Evolutionary conservation across 2,888 invertebrate species (phyloP).

Genomic region (Caenorhabditis panamensis): DNA sequence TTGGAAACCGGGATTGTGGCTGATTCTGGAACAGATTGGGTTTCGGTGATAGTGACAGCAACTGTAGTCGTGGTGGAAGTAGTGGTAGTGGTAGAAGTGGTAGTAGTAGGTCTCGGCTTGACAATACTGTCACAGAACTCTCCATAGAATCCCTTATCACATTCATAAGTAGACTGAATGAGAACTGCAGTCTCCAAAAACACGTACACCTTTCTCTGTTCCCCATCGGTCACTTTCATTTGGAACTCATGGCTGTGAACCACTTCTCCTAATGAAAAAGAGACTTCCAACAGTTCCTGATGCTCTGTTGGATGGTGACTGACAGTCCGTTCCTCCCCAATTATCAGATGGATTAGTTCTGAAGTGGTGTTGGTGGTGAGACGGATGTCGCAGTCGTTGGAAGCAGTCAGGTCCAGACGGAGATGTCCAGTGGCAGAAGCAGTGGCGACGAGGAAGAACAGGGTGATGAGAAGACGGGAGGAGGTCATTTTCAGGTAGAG

Average conservation of each 20-base stretch:
- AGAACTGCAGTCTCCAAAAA: not conserved
- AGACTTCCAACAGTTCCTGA: not conserved
- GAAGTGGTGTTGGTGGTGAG: slow-evolving; percentile 6
- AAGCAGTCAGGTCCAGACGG: slow-evolving; percentile 6
- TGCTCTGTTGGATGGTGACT: not conserved
- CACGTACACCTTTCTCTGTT: not conserved
- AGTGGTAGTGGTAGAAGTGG: not conserved
- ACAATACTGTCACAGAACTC: not conserved
- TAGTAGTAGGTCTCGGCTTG: not conserved
- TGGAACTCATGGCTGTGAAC: not conserved
- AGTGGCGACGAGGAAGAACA: not conserved
- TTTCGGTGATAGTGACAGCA: not conserved
- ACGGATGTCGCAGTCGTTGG: slow-evolving; percentile 12
- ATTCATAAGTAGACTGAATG: not conserved
- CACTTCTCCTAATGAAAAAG: not conserved
- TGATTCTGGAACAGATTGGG: not conserved
- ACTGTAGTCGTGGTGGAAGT: not conserved
- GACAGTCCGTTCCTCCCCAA: not conserved
- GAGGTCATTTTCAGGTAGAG: not conserved
- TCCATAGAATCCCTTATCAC: not conserved
- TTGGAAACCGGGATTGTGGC: not conserved
- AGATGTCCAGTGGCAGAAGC: slow-evolving; percentile 10
- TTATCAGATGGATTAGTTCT: not conserved
- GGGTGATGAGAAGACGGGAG: not conserved
- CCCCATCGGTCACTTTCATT: not conserved